Evolutionary conservation across 2,797 vertebrate genomes (phyloP).

Genomic region (Urocyon cinereoargenteus): DNA sequence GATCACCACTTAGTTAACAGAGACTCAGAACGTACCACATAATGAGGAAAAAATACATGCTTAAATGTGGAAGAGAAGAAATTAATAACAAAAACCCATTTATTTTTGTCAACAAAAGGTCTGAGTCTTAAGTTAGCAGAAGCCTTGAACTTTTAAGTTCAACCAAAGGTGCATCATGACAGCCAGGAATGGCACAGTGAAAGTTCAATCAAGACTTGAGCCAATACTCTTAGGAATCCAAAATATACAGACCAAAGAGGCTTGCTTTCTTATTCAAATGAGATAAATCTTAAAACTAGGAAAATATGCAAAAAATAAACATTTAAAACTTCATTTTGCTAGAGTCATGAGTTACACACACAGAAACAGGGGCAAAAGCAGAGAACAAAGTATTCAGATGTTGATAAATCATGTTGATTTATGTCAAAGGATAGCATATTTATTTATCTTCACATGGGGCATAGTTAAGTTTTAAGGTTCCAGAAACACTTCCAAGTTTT

Average conservation of each 20-base stretch:
- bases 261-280: not conserved
- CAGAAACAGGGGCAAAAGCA: not conserved
- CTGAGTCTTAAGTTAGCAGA: not conserved
- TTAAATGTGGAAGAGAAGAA: constrained; percentile 23
- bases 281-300: not conserved
- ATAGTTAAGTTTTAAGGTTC: not conserved
- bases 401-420: no score
- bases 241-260: not conserved
- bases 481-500: constrained; percentile 20
- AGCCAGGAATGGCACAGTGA: not conserved
- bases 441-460: not conserved
- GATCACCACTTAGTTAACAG: not conserved
- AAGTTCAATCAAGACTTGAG: not conserved
- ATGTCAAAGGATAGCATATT: not conserved
- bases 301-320: not conserved
- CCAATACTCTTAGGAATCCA: not conserved
- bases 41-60: constrained; percentile 23
- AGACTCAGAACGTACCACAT: not conserved
- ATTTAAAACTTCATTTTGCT: constrained; percentile 13
- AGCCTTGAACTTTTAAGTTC: not conserved
- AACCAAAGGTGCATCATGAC: not conserved
- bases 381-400: not conserved
- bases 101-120: not conserved
- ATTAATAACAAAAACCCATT: not conserved
- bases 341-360: not conserved